A percentile compares a stretch with the other conserved stretches of the same genome.
These are phyloP conservation scores for Heliconius hewitsoni DNA, from an alignment of 1,140 invertebrate genomes.

Conservation along the genomic window DNA sequence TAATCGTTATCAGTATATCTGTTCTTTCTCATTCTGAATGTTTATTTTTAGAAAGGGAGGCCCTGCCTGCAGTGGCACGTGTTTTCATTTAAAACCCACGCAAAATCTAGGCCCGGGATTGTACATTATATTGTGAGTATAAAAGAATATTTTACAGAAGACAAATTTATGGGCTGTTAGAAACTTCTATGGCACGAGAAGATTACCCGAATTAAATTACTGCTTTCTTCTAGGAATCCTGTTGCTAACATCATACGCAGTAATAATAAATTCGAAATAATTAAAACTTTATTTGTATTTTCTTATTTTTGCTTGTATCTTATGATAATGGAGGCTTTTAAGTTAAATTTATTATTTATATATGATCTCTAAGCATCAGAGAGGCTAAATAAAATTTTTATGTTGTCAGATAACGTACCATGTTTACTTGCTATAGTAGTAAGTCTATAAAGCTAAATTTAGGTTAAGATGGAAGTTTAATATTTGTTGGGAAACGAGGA, in stretches of 20 bases:
- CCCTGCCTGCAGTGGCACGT: constrained; percentile 47
- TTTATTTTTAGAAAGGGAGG: constrained; percentile 54
- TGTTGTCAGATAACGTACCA: background rate
- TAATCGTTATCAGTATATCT: constrained; percentile 39
- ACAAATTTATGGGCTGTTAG: constrained; percentile 3
- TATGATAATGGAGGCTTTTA: background rate
- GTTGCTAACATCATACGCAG: background rate
- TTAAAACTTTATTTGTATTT: background rate
- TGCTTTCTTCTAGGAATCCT: background rate
- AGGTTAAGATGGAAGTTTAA: background rate
- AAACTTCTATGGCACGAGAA: background rate
- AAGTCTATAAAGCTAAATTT: background rate
- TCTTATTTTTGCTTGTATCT: background rate
- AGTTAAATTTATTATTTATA: background rate
- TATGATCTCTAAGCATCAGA: background rate
- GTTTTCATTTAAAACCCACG: constrained; percentile 45
- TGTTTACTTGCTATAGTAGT: background rate
- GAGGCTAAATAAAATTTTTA: background rate
- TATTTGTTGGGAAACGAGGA: background rate
- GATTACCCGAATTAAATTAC: constrained; percentile 9
- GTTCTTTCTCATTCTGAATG: constrained; percentile 43
- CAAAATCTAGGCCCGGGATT: constrained; percentile 23
- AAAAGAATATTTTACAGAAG: constrained; percentile 18
- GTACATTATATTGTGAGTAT: constrained; percentile 15
- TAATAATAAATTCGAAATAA: background rate